A percentile compares a stretch with the other conserved stretches of the same genome.
These are phyloP conservation scores for Phataginus tricuspis DNA, from an alignment of 2,797 vertebrate genomes.

Conservation along the genomic window DNA sequence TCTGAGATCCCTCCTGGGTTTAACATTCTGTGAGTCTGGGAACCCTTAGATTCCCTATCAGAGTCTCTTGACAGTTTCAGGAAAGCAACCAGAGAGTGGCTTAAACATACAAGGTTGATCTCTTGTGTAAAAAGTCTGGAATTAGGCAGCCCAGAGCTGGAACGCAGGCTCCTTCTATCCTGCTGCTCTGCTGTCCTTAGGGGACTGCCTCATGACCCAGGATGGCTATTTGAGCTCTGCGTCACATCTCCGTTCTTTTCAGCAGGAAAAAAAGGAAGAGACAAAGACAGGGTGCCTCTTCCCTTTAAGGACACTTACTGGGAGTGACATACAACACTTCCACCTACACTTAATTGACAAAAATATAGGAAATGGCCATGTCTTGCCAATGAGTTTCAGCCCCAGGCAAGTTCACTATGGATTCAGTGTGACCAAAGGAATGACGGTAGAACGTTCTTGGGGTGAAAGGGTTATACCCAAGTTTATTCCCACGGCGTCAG, in stretches of 20 bases:
- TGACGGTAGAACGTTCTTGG: too few species aligned
- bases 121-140: neutral
- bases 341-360: neutral
- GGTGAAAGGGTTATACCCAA: too few species aligned
- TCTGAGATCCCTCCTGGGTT: neutral
- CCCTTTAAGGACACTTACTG: neutral
- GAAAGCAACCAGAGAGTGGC: neutral
- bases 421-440: too few species aligned
- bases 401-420: too few species aligned
- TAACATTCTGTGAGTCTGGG: neutral
- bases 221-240: neutral
- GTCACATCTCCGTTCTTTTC: neutral
- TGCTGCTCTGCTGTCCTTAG: neutral
- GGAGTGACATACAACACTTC: neutral
- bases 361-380: too few species aligned
- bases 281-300: neutral
- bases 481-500: too few species aligned
- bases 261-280: neutral
- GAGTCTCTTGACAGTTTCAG: neutral
- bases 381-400: too few species aligned
- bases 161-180: neutral
- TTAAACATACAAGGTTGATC: neutral
- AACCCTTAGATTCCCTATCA: neutral
- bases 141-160: neutral
- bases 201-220: neutral